Conservation (phyloP, 2,888 invertebrate genomes). For the Ennomos quercinarius region DNA sequence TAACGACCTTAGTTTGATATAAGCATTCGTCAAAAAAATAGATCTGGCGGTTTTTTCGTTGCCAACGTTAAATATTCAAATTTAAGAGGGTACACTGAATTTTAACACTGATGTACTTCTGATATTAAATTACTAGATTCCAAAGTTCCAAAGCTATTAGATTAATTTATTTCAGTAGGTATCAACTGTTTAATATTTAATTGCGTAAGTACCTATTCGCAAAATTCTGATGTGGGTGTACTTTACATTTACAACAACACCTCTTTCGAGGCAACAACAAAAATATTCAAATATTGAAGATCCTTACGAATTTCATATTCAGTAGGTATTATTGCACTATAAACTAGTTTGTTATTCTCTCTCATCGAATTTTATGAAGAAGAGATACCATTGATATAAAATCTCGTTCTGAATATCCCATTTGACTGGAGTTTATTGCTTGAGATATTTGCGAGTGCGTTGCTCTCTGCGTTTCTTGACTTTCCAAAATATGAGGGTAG, state of each 20-base stretch:
- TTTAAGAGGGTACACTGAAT: too few species aligned
- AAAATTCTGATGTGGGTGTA: too few species aligned
- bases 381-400: constrained; percentile 33
- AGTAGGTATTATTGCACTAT: constrained; percentile 27
- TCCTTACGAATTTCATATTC: constrained; percentile 18
- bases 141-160: too few species aligned
- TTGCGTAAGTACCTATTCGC: not conserved
- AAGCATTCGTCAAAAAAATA: too few species aligned
- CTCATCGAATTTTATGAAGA: constrained; percentile 30
- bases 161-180: not conserved
- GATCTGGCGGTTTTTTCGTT: too few species aligned
- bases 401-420: constrained; percentile 30
- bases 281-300: constrained; percentile 9
- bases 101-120: too few species aligned
- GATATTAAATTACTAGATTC: too few species aligned
- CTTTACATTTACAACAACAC: not conserved
- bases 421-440: constrained; percentile 31
- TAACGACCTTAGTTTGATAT: too few species aligned
- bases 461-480: constrained; percentile 15
- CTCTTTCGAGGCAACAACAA: constrained; percentile 1
- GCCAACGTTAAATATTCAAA: too few species aligned
- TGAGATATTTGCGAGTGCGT: constrained; percentile 12
- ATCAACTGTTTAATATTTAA: not conserved
- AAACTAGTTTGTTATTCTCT: constrained; percentile 41
- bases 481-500: constrained; percentile 4